Conservation (phyloP, 2,113 vertebrate genomes). For the Capricornis sumatraensis region DNA sequence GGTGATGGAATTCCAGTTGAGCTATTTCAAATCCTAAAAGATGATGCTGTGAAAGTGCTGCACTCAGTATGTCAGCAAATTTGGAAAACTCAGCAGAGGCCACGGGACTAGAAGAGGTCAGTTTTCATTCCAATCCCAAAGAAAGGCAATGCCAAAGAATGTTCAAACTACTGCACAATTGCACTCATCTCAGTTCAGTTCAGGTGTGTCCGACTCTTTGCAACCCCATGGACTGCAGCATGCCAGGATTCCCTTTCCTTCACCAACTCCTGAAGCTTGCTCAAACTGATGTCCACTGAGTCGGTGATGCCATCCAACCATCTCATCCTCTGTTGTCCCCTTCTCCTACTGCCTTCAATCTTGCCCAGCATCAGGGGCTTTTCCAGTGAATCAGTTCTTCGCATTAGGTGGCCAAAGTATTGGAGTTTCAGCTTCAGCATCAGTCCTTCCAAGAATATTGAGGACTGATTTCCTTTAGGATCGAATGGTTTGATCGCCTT, state of each 20-base stretch:
- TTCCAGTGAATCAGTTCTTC: background rate
- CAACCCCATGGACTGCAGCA: background rate
- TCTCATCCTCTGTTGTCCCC: background rate
- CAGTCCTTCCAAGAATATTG: background rate
- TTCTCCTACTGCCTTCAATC: background rate
- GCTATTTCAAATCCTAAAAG: background rate
- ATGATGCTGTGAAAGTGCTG: background rate
- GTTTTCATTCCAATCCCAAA: background rate
- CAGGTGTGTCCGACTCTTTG: background rate
- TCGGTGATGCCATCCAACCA: background rate
- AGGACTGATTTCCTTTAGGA: background rate
- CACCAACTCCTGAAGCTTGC: background rate
- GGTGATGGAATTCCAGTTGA: background rate
- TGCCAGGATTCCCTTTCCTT: background rate
- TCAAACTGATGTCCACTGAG: background rate
- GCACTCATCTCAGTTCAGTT: background rate
- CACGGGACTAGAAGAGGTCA: background rate
- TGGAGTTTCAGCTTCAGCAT: background rate
- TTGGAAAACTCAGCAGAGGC: background rate
- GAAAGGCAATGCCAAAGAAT: background rate
- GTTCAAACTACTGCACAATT: background rate
- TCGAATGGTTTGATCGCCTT: background rate
- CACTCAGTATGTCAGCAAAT: background rate
- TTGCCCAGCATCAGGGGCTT: background rate
- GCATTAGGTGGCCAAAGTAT: background rate